Evolutionary conservation across 2,888 invertebrate species (phyloP), one percentile per base, ranked within the genome.

Genomic region (Drosophila neotestacea): DNA sequence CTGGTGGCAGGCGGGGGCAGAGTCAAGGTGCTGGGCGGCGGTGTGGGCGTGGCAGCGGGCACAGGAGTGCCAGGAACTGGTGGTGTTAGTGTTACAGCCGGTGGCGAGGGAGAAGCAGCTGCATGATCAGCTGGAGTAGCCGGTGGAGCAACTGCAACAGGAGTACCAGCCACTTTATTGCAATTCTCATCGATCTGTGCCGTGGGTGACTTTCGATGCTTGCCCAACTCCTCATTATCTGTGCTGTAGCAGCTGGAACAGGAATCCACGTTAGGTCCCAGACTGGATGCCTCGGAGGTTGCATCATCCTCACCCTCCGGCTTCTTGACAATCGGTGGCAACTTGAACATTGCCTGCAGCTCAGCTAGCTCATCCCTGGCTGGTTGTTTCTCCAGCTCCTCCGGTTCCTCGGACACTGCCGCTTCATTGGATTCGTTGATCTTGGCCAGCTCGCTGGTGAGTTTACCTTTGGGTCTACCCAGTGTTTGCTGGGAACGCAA

Each of bases 191-290:
- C 78, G 11, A 73, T 71, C 9, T 77, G 70, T 9, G 66, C 63
- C 6, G 52, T 61, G 34, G 59, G 38, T 6, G 50, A 50, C 54
- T 79, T 76, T 11, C 38, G 62, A 46, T 52, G 69, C 47, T 60
- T 62, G 38, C 27, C 58, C 4, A 42, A 5, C 52, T 92, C 91
- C 55, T 93, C 93, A 48, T 89, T 91, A 59, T 92, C 93, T 2
- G 92, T 90, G 55, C 94, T 94, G 50, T 94, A 92, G 42, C 94
- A 95, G 79, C 94, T 94, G 62, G 94, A 94, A 59, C 94, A 94
- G 38, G 95, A 95, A 92, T 96, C 95, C 30, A 95, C 93, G 75
- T 95, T 94, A 13, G 95, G 95, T 55, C 95, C 95, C 22, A 95
- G 93, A 85, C 96, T 96, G 0, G 95, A 95, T 42, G 95, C 93